Base-by-base conservation (phyloP, 2,888 invertebrate species). In the Latheticus oryzae region DNA sequence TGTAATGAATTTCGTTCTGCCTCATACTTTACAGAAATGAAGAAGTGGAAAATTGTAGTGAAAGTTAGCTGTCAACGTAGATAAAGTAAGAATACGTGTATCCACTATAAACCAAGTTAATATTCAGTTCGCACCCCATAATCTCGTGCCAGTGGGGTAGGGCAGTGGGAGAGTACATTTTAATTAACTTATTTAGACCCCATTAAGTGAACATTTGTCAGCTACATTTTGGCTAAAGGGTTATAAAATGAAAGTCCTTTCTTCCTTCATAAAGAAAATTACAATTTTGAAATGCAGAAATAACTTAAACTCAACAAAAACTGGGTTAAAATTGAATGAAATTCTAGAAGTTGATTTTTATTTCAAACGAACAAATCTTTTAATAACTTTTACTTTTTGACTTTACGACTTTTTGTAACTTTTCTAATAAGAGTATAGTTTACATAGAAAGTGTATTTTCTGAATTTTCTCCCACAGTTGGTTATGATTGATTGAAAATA, bases 141-240 rank as follows among this genome's bases (percentile, higher is more conserved):
- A 43, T 21, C 28, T 42, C 54, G 35, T 37, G 50, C 37, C 13
- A 16, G 42, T 26, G 42, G 48, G 42, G 42, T 54, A 35, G 50
- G 38, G 37, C 42, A 30, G 43, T 21, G 26, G 37, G 48, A 60
- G 54, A 58, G 58, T 47, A 62, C 57, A 56, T 58, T 62, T 64
- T 64, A 62, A 64, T 62, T 62, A 62, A 62, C 58, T 64, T 62
- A 62, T 64, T 64, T 64, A 64, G 59, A 58, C 58, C 58, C 62
- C 62, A 62, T 64, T 64, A 62, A 60, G 48, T 51, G 58, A 60
- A 64, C 60, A 62, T 61, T 64, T 64, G 64, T 64, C 58, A 64
- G 56, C 37, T 48, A 38, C 47, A 30, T 47, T 48, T 48, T 30
- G 37, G 35, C 30, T 47, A 54, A 54, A 45, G 54, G 52, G 52